A percentile compares a stretch with the other conserved stretches of the same genome.
phyloP scores from a whole-genome alignment of 1,140 invertebrate species.

The Ceratosolen solmsi region DNA sequence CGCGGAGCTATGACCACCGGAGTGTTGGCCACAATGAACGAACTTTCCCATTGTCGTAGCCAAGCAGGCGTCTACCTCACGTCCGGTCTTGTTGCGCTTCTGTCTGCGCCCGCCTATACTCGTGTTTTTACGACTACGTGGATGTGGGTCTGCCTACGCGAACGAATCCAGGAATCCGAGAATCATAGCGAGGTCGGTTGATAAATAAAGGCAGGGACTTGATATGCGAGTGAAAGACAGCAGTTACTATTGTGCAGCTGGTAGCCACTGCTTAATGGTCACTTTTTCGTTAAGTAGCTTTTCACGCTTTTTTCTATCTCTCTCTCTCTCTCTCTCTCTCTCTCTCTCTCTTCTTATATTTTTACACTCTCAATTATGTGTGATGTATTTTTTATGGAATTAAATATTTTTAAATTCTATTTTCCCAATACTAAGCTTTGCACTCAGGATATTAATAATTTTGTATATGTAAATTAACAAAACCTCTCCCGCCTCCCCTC shows the following conservation, averaged over 20 bases:
- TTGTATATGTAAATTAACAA: too few species aligned
- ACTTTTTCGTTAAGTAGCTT: too few species aligned
- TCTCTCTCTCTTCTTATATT: too few species aligned
- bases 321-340: too few species aligned
- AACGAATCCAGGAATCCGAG: background rate
- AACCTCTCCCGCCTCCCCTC: too few species aligned
- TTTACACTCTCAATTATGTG: too few species aligned
- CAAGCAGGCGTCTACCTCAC: background rate
- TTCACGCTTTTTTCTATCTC: too few species aligned
- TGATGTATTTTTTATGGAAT: too few species aligned
- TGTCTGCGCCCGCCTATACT: background rate
- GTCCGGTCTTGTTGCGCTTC: background rate
- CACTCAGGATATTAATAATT: too few species aligned
- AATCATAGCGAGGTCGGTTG: background rate
- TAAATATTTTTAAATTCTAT: too few species aligned
- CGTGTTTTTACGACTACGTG: background rate
- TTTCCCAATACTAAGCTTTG: too few species aligned
- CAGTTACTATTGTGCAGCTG: background rate
- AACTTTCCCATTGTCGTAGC: slow-evolving; percentile 65
- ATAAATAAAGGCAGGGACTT: slow-evolving; percentile 13
- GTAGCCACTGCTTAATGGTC: slow-evolving; percentile 2
- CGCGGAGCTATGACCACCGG: slow-evolving; percentile 57
- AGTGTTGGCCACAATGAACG: slow-evolving; percentile 63
- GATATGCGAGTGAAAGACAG: background rate
- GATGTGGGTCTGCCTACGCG: background rate